Evolutionary conservation across 2,888 invertebrate species (phyloP).

Genomic region (Dinocampus coccinellae): DNA sequence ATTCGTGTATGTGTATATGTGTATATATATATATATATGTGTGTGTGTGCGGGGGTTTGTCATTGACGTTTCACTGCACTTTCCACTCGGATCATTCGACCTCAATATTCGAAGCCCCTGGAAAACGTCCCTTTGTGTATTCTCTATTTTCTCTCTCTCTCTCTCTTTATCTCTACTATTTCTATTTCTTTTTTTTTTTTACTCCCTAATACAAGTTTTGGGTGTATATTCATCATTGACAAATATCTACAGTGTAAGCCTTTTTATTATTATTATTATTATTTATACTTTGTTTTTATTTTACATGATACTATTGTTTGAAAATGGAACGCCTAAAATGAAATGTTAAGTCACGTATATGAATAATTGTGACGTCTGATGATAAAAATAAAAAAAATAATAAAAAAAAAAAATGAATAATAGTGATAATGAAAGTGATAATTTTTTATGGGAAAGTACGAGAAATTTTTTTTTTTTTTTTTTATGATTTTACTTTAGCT

Average conservation of each 20-base stretch:
- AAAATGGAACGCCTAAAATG: not conserved
- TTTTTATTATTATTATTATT: not conserved
- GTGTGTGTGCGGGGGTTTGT: not conserved
- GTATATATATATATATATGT: not conserved
- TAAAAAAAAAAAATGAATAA: too few species aligned
- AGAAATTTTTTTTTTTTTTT: not conserved
- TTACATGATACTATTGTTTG: not conserved
- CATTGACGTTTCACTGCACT: slow-evolving; percentile 25
- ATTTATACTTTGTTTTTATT: not conserved
- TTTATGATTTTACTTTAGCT: not conserved
- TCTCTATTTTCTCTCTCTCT: too few species aligned
- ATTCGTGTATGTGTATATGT: not conserved
- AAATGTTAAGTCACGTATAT: not conserved
- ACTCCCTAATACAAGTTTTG: too few species aligned
- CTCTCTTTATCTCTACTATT: too few species aligned
- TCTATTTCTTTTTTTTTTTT: too few species aligned
- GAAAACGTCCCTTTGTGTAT: slow-evolving; percentile 19
- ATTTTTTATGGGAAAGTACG: not conserved
- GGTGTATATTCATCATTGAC: not conserved
- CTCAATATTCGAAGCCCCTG: slow-evolving; percentile 26
- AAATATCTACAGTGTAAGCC: not conserved
- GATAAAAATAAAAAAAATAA: not conserved
- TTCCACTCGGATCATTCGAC: slow-evolving; percentile 26
- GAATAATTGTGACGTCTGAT: not conserved
- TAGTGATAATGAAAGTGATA: not conserved